phyloP scores from a whole-genome alignment of 2,888 invertebrate genomes.

The Cyclophora punctaria region DNA sequence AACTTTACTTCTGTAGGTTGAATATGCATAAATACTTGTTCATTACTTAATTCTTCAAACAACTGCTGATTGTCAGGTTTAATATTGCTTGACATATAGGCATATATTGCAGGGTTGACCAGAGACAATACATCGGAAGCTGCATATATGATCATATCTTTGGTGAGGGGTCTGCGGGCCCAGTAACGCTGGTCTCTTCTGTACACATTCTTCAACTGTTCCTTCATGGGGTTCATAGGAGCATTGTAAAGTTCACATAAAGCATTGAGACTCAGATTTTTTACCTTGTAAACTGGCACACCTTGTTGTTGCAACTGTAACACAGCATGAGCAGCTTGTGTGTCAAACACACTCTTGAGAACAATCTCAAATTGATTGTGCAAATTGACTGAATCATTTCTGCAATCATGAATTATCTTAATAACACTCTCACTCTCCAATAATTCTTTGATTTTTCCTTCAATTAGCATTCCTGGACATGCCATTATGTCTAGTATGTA shows the following conservation, averaged over 20 bases:
- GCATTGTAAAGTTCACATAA: slow-evolving; percentile 92
- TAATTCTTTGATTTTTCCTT: slow-evolving; percentile 85
- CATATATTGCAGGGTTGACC: slow-evolving; percentile 89
- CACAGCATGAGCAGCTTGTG: slow-evolving; percentile 94
- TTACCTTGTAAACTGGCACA: slow-evolving; percentile 95
- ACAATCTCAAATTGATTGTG: slow-evolving; percentile 90
- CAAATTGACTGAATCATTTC: slow-evolving; percentile 92
- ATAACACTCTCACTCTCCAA: slow-evolving; percentile 87
- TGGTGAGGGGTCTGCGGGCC: slow-evolving; percentile 90
- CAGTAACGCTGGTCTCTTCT: slow-evolving; percentile 90
- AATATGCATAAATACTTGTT: slow-evolving; percentile 90
- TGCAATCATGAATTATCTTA: slow-evolving; percentile 94
- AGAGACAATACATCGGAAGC: slow-evolving; percentile 91
- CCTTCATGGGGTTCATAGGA: slow-evolving; percentile 92
- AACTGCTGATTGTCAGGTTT: slow-evolving; percentile 81
- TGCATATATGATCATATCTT: slow-evolving; percentile 94
- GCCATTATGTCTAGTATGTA: slow-evolving; percentile 92
- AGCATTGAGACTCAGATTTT: slow-evolving; percentile 93
- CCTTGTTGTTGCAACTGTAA: slow-evolving; percentile 91
- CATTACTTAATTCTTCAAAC: slow-evolving; percentile 89
- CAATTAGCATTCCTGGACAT: slow-evolving; percentile 84
- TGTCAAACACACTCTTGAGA: slow-evolving; percentile 91
- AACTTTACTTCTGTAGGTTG: slow-evolving; percentile 89
- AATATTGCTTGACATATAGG: slow-evolving; percentile 79
- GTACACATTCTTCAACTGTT: slow-evolving; percentile 90